Conservation (phyloP, 2,797 vertebrate species). For the Diceros bicornis region DNA sequence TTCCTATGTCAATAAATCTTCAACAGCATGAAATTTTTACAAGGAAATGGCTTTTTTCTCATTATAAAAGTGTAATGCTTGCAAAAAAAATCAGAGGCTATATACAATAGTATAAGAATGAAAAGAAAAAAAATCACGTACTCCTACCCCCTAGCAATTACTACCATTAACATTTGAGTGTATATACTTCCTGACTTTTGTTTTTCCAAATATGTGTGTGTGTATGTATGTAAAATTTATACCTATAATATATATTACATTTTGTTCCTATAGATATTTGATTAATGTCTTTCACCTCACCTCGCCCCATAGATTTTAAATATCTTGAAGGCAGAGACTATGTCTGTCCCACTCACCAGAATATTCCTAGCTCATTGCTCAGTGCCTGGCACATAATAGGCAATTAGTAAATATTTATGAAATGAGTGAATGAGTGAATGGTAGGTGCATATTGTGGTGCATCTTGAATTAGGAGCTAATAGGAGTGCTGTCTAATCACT, state of each 20-base stretch:
- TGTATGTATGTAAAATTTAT: not conserved
- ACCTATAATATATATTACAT: not conserved
- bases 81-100: not conserved
- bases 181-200: not conserved
- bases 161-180: not conserved
- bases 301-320: not conserved
- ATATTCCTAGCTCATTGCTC: not conserved
- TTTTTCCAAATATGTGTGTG: not conserved
- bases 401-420: not conserved
- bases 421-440: not conserved
- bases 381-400: not conserved
- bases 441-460: not conserved
- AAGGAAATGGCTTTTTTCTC: constrained; percentile 24
- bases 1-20: constrained; percentile 55
- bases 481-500: not conserved
- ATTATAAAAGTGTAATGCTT: constrained; percentile 28
- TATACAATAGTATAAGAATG: constrained; percentile 28
- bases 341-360: not conserved
- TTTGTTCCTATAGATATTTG: not conserved
- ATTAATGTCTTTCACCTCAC: not conserved
- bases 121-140: not conserved
- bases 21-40: constrained; percentile 29
- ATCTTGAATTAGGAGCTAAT: not conserved
- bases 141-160: not conserved
- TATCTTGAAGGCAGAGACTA: not conserved